Base-by-base conservation (phyloP, 23 tunicate genomes). In the Halocynthia roretzi region DNA sequence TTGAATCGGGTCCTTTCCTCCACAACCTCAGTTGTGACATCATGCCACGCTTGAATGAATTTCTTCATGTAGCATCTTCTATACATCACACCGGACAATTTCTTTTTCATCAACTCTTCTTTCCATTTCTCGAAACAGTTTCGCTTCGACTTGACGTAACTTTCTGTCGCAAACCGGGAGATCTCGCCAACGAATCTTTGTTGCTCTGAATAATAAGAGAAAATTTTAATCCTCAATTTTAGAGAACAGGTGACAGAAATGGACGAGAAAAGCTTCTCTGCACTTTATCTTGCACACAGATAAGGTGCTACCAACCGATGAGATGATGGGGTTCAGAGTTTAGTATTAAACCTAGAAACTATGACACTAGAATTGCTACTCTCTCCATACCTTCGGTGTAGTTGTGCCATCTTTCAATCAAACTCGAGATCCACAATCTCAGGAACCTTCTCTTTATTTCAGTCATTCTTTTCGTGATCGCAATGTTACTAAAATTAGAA, bases 41-140 rank as follows among this genome's bases (percentile, higher is more conserved):
- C 70, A 65, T 2, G 70, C 70, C 70, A 65, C 19, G 15, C 70
- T 20, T 6, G 70, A 15, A 65, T 15, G 70, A 15, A 11, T 15
- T 65, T 65, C 19, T 10, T 65, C 70, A 65, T 65, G 48, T 5
- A 65, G 31, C 49, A 10, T 65, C 70, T 65, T 48, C 70, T 65
- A 1, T 65, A 8, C 70, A 65, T 65, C 6, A 65, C 19, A 65
- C 19, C 70, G 31, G 70, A 5, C 9, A 65, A 48, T 2, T 65
- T 65, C 31, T 48, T 11, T 65, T 65, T 65, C 22, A 48, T 65
- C 22, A 6, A 65, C 31, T 65, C 70, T 48, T 20, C 49, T 65
- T 15, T 65, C 70, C 70, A 65, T 48, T 15, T 40, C 5, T 15
- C 19, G 22, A 65, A 65, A 65, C 70, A 65, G 70, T 40, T 10